Evolutionary conservation across 2,797 vertebrate species (phyloP).

Genomic region (Hydrolagus colliei): DNA sequence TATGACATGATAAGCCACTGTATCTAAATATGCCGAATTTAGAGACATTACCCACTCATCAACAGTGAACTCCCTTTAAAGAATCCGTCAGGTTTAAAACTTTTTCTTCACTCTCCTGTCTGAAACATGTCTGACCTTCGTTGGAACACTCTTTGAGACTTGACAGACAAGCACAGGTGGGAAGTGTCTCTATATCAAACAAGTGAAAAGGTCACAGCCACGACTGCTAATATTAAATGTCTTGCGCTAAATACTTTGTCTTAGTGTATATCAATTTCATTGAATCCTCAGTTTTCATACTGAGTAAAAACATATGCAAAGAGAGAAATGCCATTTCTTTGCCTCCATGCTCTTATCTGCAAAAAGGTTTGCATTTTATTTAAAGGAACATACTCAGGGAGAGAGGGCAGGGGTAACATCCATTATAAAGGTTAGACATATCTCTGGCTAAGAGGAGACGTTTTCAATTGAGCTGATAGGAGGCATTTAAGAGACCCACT

Average conservation of each 20-base stretch:
- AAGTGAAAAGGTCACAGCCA: conserved; percentile 59
- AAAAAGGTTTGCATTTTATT: too few relatives aligned
- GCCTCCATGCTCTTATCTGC: not conserved
- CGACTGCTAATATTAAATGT: conserved; percentile 55
- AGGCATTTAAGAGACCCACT: too few relatives aligned
- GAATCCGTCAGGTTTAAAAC: not conserved
- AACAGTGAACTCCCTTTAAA: not conserved
- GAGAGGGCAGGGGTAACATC: not conserved
- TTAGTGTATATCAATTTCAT: conserved; percentile 40
- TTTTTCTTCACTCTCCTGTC: conserved; percentile 28
- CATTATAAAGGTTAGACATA: not conserved
- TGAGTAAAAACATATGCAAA: conserved; percentile 4
- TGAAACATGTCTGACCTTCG: conserved; percentile 32
- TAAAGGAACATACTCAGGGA: not conserved
- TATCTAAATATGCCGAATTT: not conserved
- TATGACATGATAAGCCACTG: too few relatives aligned
- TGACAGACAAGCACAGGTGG: conserved; percentile 57
- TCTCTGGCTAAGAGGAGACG: not conserved
- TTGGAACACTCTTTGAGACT: conserved; percentile 34
- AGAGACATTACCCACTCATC: not conserved
- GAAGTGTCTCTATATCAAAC: conserved; percentile 47
- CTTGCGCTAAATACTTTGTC: conserved; percentile 52
- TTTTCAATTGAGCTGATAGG: not conserved
- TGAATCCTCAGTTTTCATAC: conserved; percentile 14
- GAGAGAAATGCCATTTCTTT: not conserved